These are phyloP conservation scores for Reticulitermes speratus DNA, from an alignment of 1,140 invertebrate genomes.

Conservation along the genomic window DNA sequence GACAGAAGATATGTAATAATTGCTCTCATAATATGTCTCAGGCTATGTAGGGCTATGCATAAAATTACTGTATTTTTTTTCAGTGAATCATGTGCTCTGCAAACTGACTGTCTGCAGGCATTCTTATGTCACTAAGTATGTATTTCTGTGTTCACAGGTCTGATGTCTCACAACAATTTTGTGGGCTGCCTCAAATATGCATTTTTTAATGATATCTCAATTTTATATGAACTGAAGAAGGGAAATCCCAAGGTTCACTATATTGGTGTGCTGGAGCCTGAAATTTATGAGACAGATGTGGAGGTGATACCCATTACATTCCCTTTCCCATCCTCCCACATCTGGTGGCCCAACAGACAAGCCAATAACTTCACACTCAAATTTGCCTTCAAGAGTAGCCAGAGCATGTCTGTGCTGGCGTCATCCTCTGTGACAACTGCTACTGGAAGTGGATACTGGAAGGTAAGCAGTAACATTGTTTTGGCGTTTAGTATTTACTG, in stretches of 20 bases:
- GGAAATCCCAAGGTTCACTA: constrained; percentile 68
- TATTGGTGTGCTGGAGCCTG: constrained; percentile 70
- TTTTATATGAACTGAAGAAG: constrained; percentile 81
- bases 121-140: too few relatives aligned
- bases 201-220: constrained; percentile 88
- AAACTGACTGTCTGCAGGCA: too few relatives aligned
- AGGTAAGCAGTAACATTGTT: constrained; percentile 58
- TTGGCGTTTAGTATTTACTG: too few relatives aligned
- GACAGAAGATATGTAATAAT: too few relatives aligned
- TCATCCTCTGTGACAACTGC: constrained; percentile 74
- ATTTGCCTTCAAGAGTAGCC: constrained; percentile 87
- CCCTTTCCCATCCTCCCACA: constrained; percentile 83
- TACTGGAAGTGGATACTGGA: constrained; percentile 76
- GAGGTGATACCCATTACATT: constrained; percentile 89
- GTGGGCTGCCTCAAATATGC: constrained; percentile 88
- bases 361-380: constrained; percentile 68
- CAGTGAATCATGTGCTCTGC: too few relatives aligned
- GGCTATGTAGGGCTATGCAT: too few relatives aligned
- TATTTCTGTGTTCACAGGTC: constrained; percentile 43
- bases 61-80: too few relatives aligned
- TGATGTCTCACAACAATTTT: constrained; percentile 57
- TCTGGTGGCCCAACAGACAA: constrained; percentile 75
- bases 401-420: constrained; percentile 78
- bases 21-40: too few relatives aligned
- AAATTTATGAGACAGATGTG: constrained; percentile 80